phyloP scores from a whole-genome alignment of 2,888 invertebrate species.

The Thecocarcelia acutangulata region DNA sequence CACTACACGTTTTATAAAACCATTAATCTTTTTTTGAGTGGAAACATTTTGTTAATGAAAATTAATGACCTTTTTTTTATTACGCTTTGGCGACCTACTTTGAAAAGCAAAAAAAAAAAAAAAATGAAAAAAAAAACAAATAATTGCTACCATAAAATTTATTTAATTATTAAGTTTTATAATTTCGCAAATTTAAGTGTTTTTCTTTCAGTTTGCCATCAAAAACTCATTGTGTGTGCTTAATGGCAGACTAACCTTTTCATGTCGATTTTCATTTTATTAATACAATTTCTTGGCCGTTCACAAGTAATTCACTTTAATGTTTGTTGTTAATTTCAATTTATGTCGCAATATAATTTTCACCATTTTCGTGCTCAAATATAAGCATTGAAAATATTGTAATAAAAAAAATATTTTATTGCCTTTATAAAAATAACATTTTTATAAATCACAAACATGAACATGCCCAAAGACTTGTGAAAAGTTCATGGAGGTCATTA shows the following conservation, averaged over 20 bases:
- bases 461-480: not conserved
- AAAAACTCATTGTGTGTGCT: not conserved
- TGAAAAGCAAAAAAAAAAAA: too few species aligned
- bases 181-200: slow-evolving; percentile 32
- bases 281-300: not conserved
- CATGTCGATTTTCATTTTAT: slow-evolving; percentile 9
- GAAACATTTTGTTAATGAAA: too few species aligned
- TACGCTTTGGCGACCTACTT: not conserved
- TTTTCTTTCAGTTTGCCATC: not conserved
- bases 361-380: not conserved
- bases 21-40: too few species aligned
- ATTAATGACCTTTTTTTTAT: too few species aligned
- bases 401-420: slow-evolving; percentile 54
- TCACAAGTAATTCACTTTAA: not conserved
- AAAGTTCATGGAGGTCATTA: slow-evolving; percentile 3
- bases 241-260: not conserved
- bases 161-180: slow-evolving; percentile 20
- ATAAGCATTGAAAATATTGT: slow-evolving; percentile 36
- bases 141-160: slow-evolving; percentile 3
- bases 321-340: slow-evolving; percentile 20
- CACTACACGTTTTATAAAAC: too few species aligned
- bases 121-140: too few species aligned
- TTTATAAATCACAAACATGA: slow-evolving; percentile 39
- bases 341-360: slow-evolving; percentile 2
- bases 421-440: slow-evolving; percentile 36